Percentiles rank a stretch among this genome's conserved stretches.
These are phyloP conservation scores for Andrena dorsata DNA, from an alignment of 2,888 invertebrate genomes.

Conservation along the genomic window DNA sequence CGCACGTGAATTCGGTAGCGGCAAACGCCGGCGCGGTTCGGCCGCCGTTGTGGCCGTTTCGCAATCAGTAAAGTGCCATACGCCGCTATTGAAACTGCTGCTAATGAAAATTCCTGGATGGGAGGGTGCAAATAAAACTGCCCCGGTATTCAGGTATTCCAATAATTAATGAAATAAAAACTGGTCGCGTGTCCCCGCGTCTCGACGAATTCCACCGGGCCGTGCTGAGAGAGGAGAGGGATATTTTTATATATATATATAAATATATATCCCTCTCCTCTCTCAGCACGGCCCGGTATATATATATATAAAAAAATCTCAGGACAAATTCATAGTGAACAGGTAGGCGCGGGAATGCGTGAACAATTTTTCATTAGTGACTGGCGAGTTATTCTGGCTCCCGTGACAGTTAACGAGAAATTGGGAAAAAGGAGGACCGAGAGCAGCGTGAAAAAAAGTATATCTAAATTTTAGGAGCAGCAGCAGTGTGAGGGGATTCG, in stretches of 20 bases:
- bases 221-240: too few species aligned
- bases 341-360: background rate
- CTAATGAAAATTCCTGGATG: conserved; percentile 64
- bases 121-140: conserved; percentile 63
- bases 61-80: conserved; percentile 76
- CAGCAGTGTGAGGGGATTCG: background rate
- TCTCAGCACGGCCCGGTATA: too few species aligned
- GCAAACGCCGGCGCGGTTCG: conserved; percentile 43
- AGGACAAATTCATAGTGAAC: background rate
- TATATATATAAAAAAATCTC: background rate
- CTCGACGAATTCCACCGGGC: conserved; percentile 46
- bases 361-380: conserved; percentile 32
- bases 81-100: conserved; percentile 68
- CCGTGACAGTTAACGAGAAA: conserved; percentile 11
- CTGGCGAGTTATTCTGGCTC: conserved; percentile 10
- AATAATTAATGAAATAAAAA: conserved; percentile 73
- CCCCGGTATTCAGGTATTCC: conserved; percentile 61
- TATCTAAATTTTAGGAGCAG: background rate
- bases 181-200: conserved; percentile 45
- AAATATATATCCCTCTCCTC: too few species aligned
- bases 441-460: conserved; percentile 3
- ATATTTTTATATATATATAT: background rate
- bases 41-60: conserved; percentile 64
- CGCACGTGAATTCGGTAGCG: conserved; percentile 24
- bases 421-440: background rate